These are phyloP conservation scores for Phainopepla nitens DNA, from an alignment of 2,113 vertebrate species.

Conservation along the genomic window DNA sequence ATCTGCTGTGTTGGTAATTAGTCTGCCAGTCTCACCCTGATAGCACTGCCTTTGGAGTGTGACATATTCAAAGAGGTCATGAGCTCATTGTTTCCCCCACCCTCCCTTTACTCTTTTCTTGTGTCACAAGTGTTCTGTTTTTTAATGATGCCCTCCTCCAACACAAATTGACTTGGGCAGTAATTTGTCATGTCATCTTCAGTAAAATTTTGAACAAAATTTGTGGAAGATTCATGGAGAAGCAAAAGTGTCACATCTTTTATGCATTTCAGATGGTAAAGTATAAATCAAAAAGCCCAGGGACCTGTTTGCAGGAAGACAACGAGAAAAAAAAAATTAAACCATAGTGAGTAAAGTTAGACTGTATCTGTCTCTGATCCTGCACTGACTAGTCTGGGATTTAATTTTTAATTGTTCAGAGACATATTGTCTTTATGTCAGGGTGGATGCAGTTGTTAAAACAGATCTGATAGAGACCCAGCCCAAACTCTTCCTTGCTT, in stretches of 20 bases:
- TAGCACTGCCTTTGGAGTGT: background rate
- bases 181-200: constrained; percentile 66
- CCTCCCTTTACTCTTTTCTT: background rate
- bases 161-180: constrained; percentile 34
- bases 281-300: constrained; percentile 60
- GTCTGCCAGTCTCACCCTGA: background rate
- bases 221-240: constrained; percentile 43
- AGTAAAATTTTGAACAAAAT: constrained; percentile 63
- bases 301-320: constrained; percentile 1
- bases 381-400: background rate
- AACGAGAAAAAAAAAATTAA: background rate
- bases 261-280: constrained; percentile 55
- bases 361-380: background rate
- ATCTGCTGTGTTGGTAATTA: background rate
- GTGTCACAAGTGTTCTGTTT: background rate
- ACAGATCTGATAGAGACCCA: background rate
- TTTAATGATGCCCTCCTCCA: constrained; percentile 51
- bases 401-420: background rate
- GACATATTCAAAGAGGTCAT: background rate
- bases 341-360: background rate
- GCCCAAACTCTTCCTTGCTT: background rate
- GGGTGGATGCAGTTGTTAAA: background rate
- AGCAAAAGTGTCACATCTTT: constrained; percentile 20
- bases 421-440: background rate
- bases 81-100: background rate